Percentiles rank a stretch among this genome's conserved stretches.
These are phyloP conservation scores for Acrocephalus kingi DNA, from an alignment of 2,113 vertebrate genomes.

Conservation along the genomic window DNA sequence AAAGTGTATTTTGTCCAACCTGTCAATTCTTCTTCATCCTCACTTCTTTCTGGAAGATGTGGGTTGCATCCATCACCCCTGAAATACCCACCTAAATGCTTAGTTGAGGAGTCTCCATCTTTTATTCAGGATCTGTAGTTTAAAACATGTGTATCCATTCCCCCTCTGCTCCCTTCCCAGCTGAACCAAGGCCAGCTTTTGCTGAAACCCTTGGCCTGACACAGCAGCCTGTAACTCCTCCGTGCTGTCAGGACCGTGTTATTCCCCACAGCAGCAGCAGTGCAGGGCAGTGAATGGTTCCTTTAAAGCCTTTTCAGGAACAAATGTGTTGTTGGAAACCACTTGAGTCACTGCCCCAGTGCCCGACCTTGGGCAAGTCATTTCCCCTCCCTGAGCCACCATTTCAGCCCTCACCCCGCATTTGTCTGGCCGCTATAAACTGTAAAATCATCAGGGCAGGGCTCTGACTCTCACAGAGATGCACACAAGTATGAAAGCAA, in stretches of 20 bases:
- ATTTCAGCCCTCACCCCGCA: background rate
- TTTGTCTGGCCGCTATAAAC: background rate
- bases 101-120: background rate
- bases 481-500: background rate
- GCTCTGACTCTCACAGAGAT: background rate
- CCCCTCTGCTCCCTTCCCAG: background rate
- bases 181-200: background rate
- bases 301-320: background rate
- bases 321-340: slow-evolving; percentile 1
- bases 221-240: background rate
- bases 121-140: background rate
- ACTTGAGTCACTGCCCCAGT: slow-evolving; percentile 19
- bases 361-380: background rate
- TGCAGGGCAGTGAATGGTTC: background rate
- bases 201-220: background rate
- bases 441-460: slow-evolving; percentile 8
- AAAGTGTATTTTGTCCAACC: background rate
- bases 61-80: background rate
- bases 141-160: background rate
- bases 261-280: background rate
- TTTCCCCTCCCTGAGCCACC: slow-evolving; percentile 1
- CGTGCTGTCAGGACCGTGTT: rapidly evolving
- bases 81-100: background rate
- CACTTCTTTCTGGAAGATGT: background rate
- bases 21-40: background rate